Conservation (phyloP, 2,888 invertebrate genomes). For the Gisinianus flammeolus region DNA sequence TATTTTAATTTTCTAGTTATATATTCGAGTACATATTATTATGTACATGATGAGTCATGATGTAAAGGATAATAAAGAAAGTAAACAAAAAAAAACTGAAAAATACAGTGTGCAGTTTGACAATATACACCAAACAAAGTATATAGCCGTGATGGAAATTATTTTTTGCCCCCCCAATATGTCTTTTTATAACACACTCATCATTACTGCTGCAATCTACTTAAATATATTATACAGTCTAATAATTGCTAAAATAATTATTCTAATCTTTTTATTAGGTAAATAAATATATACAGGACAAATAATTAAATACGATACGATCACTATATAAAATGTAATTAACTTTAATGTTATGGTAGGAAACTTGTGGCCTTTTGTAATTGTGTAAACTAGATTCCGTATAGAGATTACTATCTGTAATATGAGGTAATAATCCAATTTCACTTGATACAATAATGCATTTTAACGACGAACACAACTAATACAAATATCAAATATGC, state of each 20-base stretch:
- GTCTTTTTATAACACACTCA: not conserved
- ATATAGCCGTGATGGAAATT: too few species aligned
- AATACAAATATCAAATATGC: too few species aligned
- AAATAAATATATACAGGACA: too few species aligned
- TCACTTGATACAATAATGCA: too few species aligned
- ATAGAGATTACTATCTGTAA: not conserved
- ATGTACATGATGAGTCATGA: too few species aligned
- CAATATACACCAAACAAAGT: too few species aligned
- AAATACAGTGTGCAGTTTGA: too few species aligned
- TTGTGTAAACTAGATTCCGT: not conserved
- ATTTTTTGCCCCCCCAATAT: too few species aligned
- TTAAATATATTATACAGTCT: not conserved
- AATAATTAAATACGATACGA: too few species aligned
- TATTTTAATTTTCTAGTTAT: not conserved
- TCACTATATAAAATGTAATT: not conserved
- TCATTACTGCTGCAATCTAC: not conserved
- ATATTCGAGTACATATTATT: not conserved
- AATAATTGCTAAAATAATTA: not conserved
- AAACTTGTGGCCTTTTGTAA: conserved; percentile 35
- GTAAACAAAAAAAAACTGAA: too few species aligned
- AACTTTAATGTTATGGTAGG: conserved; percentile 1
- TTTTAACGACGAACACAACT: too few species aligned
- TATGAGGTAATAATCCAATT: not conserved
- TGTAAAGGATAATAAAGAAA: too few species aligned
- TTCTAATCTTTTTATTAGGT: not conserved